Conservation (phyloP, 2,113 vertebrate species). For the Calonectris borealis region DNA sequence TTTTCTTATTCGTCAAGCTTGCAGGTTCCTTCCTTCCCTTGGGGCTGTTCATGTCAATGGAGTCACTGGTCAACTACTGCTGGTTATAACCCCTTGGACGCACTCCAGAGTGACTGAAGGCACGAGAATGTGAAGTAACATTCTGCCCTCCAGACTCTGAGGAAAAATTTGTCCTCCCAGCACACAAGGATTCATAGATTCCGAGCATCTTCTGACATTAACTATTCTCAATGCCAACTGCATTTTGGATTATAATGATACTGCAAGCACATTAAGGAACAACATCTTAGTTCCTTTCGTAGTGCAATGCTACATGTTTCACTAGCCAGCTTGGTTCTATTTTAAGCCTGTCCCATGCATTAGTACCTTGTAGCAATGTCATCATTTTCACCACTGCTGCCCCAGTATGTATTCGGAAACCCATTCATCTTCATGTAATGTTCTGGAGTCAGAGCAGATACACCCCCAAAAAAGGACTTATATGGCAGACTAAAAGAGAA, state of each 20-base stretch:
- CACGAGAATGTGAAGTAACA: not conserved
- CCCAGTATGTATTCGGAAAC: constrained; percentile 78
- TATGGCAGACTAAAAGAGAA: constrained; percentile 67
- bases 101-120: not conserved
- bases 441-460: constrained; percentile 75
- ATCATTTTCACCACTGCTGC: constrained; percentile 65
- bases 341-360: not conserved
- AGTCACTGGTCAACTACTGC: not conserved
- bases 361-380: constrained; percentile 74
- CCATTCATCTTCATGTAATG: constrained; percentile 80
- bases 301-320: not conserved
- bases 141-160: not conserved
- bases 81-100: not conserved
- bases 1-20: not conserved
- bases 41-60: not conserved
- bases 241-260: not conserved
- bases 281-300: not conserved
- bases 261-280: not conserved
- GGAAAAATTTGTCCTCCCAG: not conserved
- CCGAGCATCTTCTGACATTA: not conserved
- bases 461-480: constrained; percentile 72
- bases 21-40: not conserved
- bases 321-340: not conserved
- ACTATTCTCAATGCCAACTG: not conserved
- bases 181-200: not conserved